A percentile compares a stretch with the other conserved stretches of the same genome.
Conservation (phyloP, 2,113 vertebrate genomes). For the Galemys pyrenaicus region DNA sequence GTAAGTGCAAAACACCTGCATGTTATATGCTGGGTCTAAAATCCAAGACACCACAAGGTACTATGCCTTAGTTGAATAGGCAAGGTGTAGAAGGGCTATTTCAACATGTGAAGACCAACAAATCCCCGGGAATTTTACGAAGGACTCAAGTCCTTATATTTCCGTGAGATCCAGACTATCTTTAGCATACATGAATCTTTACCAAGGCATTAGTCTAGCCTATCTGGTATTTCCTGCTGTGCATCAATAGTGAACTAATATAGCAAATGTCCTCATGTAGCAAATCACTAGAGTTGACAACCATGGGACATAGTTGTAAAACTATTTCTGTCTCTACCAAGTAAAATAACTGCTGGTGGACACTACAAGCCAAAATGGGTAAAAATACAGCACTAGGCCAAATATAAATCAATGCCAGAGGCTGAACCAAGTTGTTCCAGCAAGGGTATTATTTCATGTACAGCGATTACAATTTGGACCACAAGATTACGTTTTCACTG, state of each 20-base stretch:
- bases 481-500: background rate
- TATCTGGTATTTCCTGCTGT: background rate
- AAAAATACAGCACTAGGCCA: background rate
- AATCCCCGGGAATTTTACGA: background rate
- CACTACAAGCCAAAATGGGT: background rate
- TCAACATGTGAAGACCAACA: background rate
- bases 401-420: background rate
- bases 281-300: background rate
- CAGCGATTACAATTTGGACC: background rate
- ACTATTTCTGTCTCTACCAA: background rate
- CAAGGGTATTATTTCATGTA: background rate
- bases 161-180: background rate
- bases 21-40: background rate
- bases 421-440: background rate
- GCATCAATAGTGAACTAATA: background rate
- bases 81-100: background rate
- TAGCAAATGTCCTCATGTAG: background rate
- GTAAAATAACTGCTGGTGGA: background rate
- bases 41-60: background rate
- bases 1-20: background rate
- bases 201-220: background rate
- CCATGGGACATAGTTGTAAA: background rate
- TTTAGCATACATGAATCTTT: background rate
- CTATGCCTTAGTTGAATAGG: background rate
- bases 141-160: background rate